A percentile compares a stretch with the other conserved stretches of the same genome.
phyloP scores from a whole-genome alignment of 2,113 vertebrate species.

The Lepus americanus region DNA sequence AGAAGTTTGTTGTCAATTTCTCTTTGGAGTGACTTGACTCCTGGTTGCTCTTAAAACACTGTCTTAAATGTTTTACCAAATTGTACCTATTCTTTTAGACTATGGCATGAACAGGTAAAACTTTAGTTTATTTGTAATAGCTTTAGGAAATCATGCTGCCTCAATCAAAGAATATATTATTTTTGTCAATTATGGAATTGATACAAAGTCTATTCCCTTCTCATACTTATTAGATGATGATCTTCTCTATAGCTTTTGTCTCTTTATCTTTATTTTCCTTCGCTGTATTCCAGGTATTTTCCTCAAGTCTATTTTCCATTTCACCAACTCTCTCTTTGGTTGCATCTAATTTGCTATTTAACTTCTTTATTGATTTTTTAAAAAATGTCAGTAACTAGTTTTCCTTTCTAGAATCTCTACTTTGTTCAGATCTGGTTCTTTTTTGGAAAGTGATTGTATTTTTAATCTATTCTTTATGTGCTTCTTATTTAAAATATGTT shows the following conservation, averaged over 20 bases:
- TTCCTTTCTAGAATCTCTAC: slow-evolving; percentile 37
- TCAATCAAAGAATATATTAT: neutral
- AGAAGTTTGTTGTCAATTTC: neutral
- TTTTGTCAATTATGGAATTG: neutral
- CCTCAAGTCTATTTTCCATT: slow-evolving; percentile 14
- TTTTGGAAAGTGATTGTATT: neutral
- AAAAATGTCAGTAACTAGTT: neutral
- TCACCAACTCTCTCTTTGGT: slow-evolving; percentile 14
- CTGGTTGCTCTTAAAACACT: slow-evolving; percentile 14
- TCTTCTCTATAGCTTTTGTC: neutral
- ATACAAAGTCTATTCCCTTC: neutral
- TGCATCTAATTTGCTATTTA: slow-evolving; percentile 45
- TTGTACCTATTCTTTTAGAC: neutral
- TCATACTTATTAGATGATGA: neutral
- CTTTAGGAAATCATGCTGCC: neutral
- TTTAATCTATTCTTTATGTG: neutral
- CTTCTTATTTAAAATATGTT: neutral
- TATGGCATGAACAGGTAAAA: neutral
- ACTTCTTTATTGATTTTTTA: neutral
- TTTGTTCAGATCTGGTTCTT: neutral
- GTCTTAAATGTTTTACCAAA: neutral
- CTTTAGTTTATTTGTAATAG: slow-evolving; percentile 17
- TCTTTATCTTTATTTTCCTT: slow-evolving; percentile 15
- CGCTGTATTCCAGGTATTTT: neutral
- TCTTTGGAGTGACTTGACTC: neutral